phyloP scores from a whole-genome alignment of 23 tunicate species.

The Diplosoma virens region DNA sequence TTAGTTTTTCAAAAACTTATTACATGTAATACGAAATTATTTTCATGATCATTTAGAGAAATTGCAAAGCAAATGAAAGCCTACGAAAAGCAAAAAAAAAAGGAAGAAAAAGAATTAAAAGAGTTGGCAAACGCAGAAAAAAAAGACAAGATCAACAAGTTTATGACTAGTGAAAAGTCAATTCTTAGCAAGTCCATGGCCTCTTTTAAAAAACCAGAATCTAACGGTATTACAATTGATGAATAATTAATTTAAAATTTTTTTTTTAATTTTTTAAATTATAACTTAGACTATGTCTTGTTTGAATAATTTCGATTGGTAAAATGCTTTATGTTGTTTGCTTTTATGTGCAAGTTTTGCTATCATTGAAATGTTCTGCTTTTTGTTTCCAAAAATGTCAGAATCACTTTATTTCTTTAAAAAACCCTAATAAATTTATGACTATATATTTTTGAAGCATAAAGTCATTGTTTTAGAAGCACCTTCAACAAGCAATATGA shows the following conservation, averaged over 20 bases:
- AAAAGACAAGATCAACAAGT: conserved; percentile 53
- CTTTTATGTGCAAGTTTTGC: too few relatives aligned
- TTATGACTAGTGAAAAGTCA: conserved; percentile 59
- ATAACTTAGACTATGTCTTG: too few relatives aligned
- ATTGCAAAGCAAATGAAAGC: conserved; percentile 67
- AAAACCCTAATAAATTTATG: too few relatives aligned
- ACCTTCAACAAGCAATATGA: conserved; percentile 39
- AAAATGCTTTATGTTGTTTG: too few relatives aligned
- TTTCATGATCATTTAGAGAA: conserved; percentile 5
- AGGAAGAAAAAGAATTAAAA: conserved; percentile 71
- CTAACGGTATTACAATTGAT: too few relatives aligned
- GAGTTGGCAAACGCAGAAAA: conserved; percentile 80
- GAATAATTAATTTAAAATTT: too few relatives aligned
- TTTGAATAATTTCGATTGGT: too few relatives aligned
- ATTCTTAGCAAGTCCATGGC: conserved; percentile 69
- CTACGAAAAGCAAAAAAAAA: conserved; percentile 76
- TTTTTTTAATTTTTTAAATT: too few relatives aligned
- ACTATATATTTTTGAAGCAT: background rate
- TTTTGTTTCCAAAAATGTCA: too few relatives aligned
- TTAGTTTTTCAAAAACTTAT: background rate
- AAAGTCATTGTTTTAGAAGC: background rate
- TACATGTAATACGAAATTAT: background rate
- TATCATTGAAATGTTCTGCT: too few relatives aligned
- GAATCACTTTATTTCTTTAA: too few relatives aligned
- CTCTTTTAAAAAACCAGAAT: conserved; percentile 25